These are phyloP conservation scores for Hypomecis atomaria DNA, from an alignment of 2,888 invertebrate genomes.

Conservation along the genomic window DNA sequence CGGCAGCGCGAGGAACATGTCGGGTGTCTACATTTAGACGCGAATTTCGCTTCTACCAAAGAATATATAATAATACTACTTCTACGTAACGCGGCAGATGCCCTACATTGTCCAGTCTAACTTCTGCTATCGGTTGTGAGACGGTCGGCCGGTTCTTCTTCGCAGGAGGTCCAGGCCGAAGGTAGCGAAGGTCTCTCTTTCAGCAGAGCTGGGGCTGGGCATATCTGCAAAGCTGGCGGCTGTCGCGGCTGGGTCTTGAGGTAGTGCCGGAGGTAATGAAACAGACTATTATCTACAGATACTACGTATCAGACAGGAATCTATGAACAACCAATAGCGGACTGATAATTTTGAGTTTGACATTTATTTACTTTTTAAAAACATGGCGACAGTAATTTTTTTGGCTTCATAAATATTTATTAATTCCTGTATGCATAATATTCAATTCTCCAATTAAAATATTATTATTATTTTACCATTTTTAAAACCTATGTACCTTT, in stretches of 20 bases:
- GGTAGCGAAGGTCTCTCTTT: constrained; percentile 16
- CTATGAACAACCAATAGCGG: too few relatives aligned
- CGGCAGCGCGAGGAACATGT: constrained; percentile 10
- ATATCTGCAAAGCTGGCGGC: constrained; percentile 7
- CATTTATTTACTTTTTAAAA: too few relatives aligned
- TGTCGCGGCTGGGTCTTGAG: constrained; percentile 6
- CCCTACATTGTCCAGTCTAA: constrained; percentile 37
- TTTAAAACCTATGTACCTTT: too few relatives aligned
- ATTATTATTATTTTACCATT: too few relatives aligned
- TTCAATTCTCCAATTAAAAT: too few relatives aligned
- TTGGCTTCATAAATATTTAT: too few relatives aligned
- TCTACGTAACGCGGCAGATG: constrained; percentile 38
- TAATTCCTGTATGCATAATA: too few relatives aligned
- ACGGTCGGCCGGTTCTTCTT: constrained; percentile 36
- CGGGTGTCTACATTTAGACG: constrained; percentile 37
- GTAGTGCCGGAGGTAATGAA: constrained; percentile 7
- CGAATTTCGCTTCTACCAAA: constrained; percentile 34
- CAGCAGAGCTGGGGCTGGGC: constrained; percentile 23
- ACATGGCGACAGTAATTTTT: too few relatives aligned
- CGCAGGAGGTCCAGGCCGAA: constrained; percentile 27
- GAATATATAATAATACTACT: too few relatives aligned
- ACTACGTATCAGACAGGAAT: too few relatives aligned
- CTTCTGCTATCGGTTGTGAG: constrained; percentile 30
- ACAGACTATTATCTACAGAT: too few relatives aligned
- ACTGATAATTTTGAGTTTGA: too few relatives aligned